These are phyloP conservation scores for Caenorhabditis sp. DNA, from an alignment of 2,888 invertebrate genomes.

Conservation along the genomic window DNA sequence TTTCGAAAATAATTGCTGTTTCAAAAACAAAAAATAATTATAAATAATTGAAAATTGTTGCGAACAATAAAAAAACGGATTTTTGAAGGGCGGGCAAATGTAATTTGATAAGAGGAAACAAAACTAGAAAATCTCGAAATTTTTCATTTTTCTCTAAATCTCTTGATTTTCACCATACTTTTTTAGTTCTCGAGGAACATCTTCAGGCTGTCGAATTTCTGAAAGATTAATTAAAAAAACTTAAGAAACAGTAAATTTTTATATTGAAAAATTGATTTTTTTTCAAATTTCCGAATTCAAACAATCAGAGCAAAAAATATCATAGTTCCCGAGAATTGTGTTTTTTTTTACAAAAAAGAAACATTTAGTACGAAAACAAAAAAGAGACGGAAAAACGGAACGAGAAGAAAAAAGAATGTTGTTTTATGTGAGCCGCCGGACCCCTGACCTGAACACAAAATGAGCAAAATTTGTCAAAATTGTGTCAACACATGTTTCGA, in stretches of 20 bases:
- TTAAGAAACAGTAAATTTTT: too few relatives aligned
- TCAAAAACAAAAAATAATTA: background rate
- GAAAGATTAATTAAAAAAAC: too few relatives aligned
- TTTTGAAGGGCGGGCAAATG: background rate
- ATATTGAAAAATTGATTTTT: too few relatives aligned
- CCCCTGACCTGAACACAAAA: background rate
- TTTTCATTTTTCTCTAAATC: background rate
- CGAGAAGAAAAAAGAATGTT: background rate
- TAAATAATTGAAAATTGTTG: background rate
- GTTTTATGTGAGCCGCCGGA: background rate
- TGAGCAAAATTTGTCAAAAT: slow-evolving; percentile 1
- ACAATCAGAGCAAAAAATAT: background rate
- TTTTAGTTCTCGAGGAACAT: background rate
- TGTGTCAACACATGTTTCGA: background rate
- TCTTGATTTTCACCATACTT: background rate
- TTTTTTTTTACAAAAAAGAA: too few relatives aligned
- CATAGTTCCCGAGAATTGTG: too few relatives aligned
- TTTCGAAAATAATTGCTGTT: background rate
- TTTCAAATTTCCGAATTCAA: too few relatives aligned
- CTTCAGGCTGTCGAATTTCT: too few relatives aligned
- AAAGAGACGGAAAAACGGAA: background rate
- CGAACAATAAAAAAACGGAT: background rate
- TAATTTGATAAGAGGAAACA: background rate
- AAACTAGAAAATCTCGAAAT: background rate
- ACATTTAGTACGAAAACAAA: background rate